Percentiles rank a stretch among this genome's conserved stretches.
Conservation (phyloP, 2,797 vertebrate species). For the Pipistrellus pipistrellus region DNA sequence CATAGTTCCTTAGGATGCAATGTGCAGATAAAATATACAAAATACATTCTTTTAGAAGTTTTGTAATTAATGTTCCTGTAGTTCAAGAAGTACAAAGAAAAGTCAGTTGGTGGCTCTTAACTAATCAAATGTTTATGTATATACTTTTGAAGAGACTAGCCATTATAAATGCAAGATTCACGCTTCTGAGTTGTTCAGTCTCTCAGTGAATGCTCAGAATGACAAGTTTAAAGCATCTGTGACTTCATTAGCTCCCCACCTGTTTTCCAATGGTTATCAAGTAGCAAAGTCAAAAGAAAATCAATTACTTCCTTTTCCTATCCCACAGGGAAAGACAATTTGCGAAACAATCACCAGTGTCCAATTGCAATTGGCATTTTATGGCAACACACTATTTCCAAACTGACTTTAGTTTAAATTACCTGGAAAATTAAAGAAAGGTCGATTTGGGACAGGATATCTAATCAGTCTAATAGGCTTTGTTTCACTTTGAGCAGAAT, state of each 20-base stretch:
- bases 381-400: slow-evolving; percentile 27
- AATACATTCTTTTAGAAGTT: slow-evolving; percentile 53
- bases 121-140: slow-evolving; percentile 60
- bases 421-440: slow-evolving; percentile 53
- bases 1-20: slow-evolving; percentile 26
- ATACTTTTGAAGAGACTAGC: slow-evolving; percentile 55
- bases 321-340: slow-evolving; percentile 59
- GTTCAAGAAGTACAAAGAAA: slow-evolving; percentile 62
- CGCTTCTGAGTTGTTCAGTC: slow-evolving; percentile 17
- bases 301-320: slow-evolving; percentile 58
- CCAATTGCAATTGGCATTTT: slow-evolving; percentile 54
- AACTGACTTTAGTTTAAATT: slow-evolving; percentile 66
- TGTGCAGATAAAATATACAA: slow-evolving; percentile 56
- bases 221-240: slow-evolving; percentile 56
- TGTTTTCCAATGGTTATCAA: slow-evolving; percentile 67
- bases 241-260: slow-evolving; percentile 65
- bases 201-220: slow-evolving; percentile 49
- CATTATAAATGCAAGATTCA: slow-evolving; percentile 56
- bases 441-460: background rate
- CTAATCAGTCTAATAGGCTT: background rate
- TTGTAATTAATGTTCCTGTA: slow-evolving; percentile 44
- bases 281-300: slow-evolving; percentile 67
- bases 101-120: slow-evolving; percentile 48
- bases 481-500: slow-evolving; percentile 22
- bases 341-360: slow-evolving; percentile 62